Evolutionary conservation across 2,113 vertebrate genomes (phyloP), one percentile per base, ranked within the genome.

Genomic region (Perca fluviatilis): DNA sequence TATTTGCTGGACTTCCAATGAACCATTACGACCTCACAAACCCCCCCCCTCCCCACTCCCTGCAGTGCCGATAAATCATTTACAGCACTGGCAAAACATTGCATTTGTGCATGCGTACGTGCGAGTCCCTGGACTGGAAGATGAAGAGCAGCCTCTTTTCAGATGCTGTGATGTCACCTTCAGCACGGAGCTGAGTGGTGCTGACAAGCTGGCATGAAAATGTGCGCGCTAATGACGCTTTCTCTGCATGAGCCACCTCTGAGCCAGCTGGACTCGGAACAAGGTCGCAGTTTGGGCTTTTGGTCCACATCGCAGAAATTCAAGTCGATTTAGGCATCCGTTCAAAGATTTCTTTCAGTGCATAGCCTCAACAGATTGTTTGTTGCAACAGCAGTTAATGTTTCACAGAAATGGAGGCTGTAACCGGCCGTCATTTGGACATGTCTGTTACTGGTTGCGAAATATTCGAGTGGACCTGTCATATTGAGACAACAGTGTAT

Each of bases 191-290:
- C 62, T 36, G 50, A 78, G 62, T 16, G 50, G 72, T 85, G 47
- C 50, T 36, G 82, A 86, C 84, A 77, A 78, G 62, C 46, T 87
- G 73, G 77, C 83, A 81, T 60, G 57, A 66, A 73, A 57, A 67
- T 19, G 16, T 0, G 36, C 23, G 21, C 5, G 33, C 33, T 77
- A 75, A 76, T 79, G 69, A 79, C 9, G 23, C 77, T 53, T n/a
- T 58, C 61, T 33, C 72, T 61, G 61, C 74, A 50, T 63, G 74
- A 79, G 21, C 36, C 40, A 36, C 64, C 50, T 85, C 61, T 6
- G 47, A 67, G 78, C 87, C 85, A 87, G 83, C 80, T 90, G 88
- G 91, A 83, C 54, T 50, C 21, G 40, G 56, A 83, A 80, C 77
- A 56, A 91, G 86, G 85, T 85, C 81, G 80, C 19, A 0, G 47